phyloP scores from a whole-genome alignment of 2,797 vertebrate genomes.

The Eremophila alpestris region DNA sequence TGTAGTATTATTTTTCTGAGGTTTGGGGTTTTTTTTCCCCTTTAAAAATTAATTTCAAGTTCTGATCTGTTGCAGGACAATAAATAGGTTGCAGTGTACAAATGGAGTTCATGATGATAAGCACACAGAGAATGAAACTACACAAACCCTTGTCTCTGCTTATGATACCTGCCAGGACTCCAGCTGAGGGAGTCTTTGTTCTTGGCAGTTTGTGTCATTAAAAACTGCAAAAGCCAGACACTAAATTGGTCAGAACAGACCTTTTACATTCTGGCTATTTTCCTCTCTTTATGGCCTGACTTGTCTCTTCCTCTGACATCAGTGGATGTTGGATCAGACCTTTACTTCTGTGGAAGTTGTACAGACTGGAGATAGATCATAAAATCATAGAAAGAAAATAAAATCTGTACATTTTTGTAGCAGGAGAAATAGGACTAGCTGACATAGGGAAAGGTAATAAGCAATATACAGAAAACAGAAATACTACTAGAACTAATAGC shows the following conservation, averaged over 20 bases:
- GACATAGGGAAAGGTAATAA: background rate
- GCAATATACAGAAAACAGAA: background rate
- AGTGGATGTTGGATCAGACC: background rate
- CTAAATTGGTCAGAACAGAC: background rate
- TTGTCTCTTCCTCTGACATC: background rate
- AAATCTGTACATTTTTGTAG: background rate
- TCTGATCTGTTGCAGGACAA: background rate
- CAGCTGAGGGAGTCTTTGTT: background rate
- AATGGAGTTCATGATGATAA: background rate
- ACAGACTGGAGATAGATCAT: background rate
- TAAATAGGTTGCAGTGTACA: background rate
- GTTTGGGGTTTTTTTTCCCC: fast-evolving
- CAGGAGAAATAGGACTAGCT: background rate
- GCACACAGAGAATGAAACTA: background rate
- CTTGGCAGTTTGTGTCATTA: background rate
- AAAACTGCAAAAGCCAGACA: background rate
- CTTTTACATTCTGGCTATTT: background rate
- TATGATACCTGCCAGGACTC: background rate
- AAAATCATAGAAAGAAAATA: background rate
- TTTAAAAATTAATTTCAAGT: background rate
- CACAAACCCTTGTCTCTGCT: background rate
- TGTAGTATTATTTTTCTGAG: background rate
- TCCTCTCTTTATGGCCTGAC: background rate
- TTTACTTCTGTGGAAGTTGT: background rate
- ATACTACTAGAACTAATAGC: background rate